These are phyloP conservation scores for Ammodytes marinus DNA, from an alignment of 2,113 vertebrate species.

Conservation along the genomic window DNA sequence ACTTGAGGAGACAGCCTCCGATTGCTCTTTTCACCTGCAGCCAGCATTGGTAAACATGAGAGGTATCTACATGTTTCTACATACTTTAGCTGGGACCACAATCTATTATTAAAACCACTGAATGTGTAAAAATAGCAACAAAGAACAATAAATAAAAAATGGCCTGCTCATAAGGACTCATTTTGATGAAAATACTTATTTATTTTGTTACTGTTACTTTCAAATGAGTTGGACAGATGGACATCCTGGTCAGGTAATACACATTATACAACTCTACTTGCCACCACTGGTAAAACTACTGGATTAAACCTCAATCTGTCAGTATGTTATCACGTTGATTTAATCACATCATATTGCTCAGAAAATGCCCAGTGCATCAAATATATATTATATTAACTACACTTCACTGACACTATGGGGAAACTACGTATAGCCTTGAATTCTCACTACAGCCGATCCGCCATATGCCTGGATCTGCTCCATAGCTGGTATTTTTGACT, in stretches of 20 bases:
- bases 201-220: not conserved
- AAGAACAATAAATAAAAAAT: not conserved
- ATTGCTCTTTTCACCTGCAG: slow-evolving; percentile 52
- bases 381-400: not conserved
- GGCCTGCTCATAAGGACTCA: not conserved
- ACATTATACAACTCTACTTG: not conserved
- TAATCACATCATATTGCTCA: not conserved
- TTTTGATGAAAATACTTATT: rapidly evolving
- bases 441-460: slow-evolving; percentile 48
- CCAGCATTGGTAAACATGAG: slow-evolving; percentile 54
- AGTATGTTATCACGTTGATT: not conserved
- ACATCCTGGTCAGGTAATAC: not conserved
- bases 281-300: not conserved
- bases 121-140: slow-evolving; percentile 8
- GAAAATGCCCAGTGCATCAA: slow-evolving; percentile 9
- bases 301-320: slow-evolving; percentile 6
- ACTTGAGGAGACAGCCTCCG: not conserved
- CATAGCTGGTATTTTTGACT: slow-evolving; percentile 37
- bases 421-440: slow-evolving; percentile 24
- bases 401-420: slow-evolving; percentile 29
- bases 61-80: slow-evolving; percentile 18
- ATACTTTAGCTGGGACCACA: slow-evolving; percentile 26
- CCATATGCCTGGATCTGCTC: slow-evolving; percentile 37
- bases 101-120: slow-evolving; percentile 16
- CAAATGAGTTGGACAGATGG: not conserved